Base-by-base conservation (phyloP, 2,797 vertebrate genomes). In the Sebastes baramenuke region DNA sequence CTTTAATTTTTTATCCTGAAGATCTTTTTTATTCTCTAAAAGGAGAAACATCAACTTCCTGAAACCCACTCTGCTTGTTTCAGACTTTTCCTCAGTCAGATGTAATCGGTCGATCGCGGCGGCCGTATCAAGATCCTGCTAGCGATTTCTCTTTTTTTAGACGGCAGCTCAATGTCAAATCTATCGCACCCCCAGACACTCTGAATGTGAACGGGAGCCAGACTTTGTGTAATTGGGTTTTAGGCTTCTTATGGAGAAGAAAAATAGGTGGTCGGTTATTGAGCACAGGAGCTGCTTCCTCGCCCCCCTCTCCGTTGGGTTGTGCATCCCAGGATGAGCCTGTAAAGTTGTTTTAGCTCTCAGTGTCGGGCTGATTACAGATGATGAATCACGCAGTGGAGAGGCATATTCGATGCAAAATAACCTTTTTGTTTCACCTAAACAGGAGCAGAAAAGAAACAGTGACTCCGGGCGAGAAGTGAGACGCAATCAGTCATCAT, bases 371-470 rank as follows among this genome's bases (percentile, higher is more conserved):
- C 82, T 90, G 88, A 90, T 89, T 89, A 75, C 71, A 49, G 80
- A 87, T 85, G 85, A 89, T 90, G 89, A 89, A 91, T 89, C 78
- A 52, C 85, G 78, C 55, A 75, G 64, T 6, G 62, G 77, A 72
- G 79, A 81, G 75, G 54, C 34, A 52, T 42, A 52, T 84, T 89
- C 87, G 82, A 69, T 82, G 65, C 5, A 1, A 76, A 67, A 66
- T 71, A 86, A 86, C 72, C 77, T 84, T 88, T 61, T 89, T 76
- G 84, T 93, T 88, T 91, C 73, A 49, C 66, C 75, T 83, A 54
- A 88, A 90, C 69, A 27, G 27, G 73, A 75, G 71, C 77, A 54
- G 52, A 49, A 61, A 71, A 38, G 46, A 85, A 83, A 38, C 58
- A 3, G 18, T 11, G 67, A 75, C 83, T 81, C 70, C 67, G 22